A percentile compares a stretch with the other conserved stretches of the same genome.
Conservation (phyloP, 1,140 invertebrate genomes). For the Theocolax elegans region DNA sequence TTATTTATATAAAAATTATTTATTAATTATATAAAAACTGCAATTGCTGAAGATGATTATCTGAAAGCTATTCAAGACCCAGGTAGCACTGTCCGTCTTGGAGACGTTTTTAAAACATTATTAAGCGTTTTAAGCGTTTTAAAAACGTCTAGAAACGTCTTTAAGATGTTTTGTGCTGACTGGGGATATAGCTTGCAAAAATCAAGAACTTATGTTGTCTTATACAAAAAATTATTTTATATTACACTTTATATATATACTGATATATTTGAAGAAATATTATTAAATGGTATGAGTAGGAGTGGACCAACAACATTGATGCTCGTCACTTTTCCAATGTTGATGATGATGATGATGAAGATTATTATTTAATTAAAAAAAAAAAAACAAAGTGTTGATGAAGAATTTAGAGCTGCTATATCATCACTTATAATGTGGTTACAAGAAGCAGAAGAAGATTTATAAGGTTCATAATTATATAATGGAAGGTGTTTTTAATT, state of each 20-base stretch:
- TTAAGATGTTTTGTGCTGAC: too few relatives aligned
- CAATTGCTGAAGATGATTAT: slow-evolving; percentile 83
- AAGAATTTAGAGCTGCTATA: slow-evolving; percentile 60
- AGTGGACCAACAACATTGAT: slow-evolving; percentile 65
- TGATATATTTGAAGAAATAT: slow-evolving; percentile 84
- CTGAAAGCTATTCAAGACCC: slow-evolving; percentile 83
- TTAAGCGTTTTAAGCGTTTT: too few relatives aligned
- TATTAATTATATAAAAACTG: slow-evolving; percentile 85
- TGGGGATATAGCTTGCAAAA: slow-evolving; percentile 56
- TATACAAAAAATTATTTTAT: slow-evolving; percentile 68
- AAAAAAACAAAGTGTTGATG: slow-evolving; percentile 38
- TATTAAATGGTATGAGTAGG: slow-evolving; percentile 78
- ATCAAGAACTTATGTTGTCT: slow-evolving; percentile 56
- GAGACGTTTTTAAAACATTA: too few relatives aligned
- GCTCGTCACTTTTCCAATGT: slow-evolving; percentile 49
- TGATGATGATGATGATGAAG: slow-evolving; percentile 55
- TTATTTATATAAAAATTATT: too few relatives aligned
- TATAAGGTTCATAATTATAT: slow-evolving; percentile 47
- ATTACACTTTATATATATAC: slow-evolving; percentile 83
- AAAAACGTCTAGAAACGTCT: too few relatives aligned
- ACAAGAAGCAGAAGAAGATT: slow-evolving; percentile 84
- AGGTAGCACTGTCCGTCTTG: too few relatives aligned
- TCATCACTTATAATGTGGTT: slow-evolving; percentile 84
- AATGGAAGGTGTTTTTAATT: not conserved
- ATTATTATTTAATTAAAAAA: slow-evolving; percentile 60